phyloP scores from a whole-genome alignment of 1,140 invertebrate genomes.

The Piezodorus guildinii region DNA sequence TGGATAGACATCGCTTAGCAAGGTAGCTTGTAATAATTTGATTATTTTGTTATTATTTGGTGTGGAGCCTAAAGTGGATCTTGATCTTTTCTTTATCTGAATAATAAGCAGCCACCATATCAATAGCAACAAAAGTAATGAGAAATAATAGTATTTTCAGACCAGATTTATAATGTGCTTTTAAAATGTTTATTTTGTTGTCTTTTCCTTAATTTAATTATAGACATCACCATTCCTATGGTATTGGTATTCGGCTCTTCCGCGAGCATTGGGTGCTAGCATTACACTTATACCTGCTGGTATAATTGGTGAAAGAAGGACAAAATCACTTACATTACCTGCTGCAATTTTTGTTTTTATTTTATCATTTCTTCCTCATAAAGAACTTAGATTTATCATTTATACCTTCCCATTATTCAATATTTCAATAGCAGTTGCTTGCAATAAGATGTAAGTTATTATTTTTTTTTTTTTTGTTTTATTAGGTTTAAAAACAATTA shows the following conservation, averaged over 20 bases:
- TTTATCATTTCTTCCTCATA: constrained; percentile 94
- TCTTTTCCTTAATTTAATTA: constrained; percentile 33
- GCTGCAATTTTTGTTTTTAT: constrained; percentile 72
- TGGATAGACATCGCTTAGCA: too few species aligned
- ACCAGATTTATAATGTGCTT: too few species aligned
- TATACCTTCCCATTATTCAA: constrained; percentile 93
- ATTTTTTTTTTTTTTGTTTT: constrained; percentile 7
- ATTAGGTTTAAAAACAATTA: constrained; percentile 3
- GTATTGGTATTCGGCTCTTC: constrained; percentile 97
- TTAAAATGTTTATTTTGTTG: background rate
- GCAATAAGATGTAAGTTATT: constrained; percentile 70
- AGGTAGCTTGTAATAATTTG: too few species aligned
- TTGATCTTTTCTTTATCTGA: too few species aligned
- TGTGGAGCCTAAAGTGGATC: too few species aligned
- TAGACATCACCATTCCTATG: constrained; percentile 91
- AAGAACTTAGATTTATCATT: constrained; percentile 96
- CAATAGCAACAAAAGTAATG: too few species aligned
- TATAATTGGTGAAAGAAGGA: constrained; percentile 55
- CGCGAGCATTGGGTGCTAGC: constrained; percentile 72
- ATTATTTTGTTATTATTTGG: too few species aligned
- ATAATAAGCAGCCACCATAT: too few species aligned
- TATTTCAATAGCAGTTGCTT: constrained; percentile 73
- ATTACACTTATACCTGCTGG: constrained; percentile 73
- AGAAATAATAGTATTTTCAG: too few species aligned
- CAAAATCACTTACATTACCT: constrained; percentile 56